Base-by-base conservation (phyloP, 2,888 invertebrate genomes). In the Rhopalosiphum nymphaeae region DNA sequence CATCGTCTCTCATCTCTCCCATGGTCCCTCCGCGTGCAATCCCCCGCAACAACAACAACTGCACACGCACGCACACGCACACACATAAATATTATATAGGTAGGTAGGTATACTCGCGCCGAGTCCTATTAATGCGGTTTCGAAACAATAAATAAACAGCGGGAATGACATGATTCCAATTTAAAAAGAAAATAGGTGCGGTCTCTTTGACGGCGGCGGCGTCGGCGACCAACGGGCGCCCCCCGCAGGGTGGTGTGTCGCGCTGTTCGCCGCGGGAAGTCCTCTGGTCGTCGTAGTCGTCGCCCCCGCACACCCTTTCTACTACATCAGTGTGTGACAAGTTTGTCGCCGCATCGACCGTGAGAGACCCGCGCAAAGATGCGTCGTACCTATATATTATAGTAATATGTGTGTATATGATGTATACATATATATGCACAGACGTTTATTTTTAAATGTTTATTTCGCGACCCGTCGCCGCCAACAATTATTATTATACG, bases 141-240 rank as follows among this genome's bases (percentile, higher is more conserved):
- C 91, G 94, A 94, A 94, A 94, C 94, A 94, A 94, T 94, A 94
- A 94, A 94, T 94, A 94, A 94, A 94, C 94, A 94, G 94, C 94
- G 94, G 94, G 94, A 94, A 94, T 94, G 94, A 94, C 94, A 94
- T 91, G 94, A 94, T 94, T 94, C 94, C 94, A 94, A 94, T 94
- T 94, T 94, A 94, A 94, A 94, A 94, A 91, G 94, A 94, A 94
- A 94, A 94, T 94, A 94, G 94, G 94, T 94, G 94, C 94, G 94
- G 94, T 94, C 91, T 94, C 94, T 94, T 94, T 94, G 89, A 61
- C 94, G 94, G 86, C 94, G 94, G 91, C 92, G 85, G 94, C 91
- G 89, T 84, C 93, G 89, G 93, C 93, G 93, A 90, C 93, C 93
- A 91, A 94, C 94, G 91, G 94, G 94, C 67, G 91, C 94, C 94